A percentile compares a stretch with the other conserved stretches of the same genome.
These are phyloP conservation scores for Notodonta dromedarius DNA, from an alignment of 2,888 invertebrate genomes.

Conservation along the genomic window DNA sequence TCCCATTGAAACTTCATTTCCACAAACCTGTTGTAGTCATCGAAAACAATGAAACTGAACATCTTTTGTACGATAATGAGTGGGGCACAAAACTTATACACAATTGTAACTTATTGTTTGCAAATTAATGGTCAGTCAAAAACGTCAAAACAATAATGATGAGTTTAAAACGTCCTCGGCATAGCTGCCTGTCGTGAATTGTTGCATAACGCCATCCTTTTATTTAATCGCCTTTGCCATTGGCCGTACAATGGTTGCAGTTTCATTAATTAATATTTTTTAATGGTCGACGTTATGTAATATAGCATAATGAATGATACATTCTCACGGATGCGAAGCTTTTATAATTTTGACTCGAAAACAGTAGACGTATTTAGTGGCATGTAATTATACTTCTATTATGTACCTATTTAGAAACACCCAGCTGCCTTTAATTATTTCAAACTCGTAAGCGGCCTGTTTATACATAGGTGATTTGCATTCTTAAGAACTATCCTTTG, in stretches of 20 bases:
- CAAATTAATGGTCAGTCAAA: constrained; percentile 40
- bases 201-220: constrained; percentile 35
- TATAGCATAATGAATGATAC: neutral
- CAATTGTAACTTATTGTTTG: constrained; percentile 35
- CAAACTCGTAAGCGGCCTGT: too few relatives aligned
- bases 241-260: constrained; percentile 19
- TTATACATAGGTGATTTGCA: too few relatives aligned
- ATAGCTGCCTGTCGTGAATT: constrained; percentile 13
- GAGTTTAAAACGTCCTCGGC: constrained; percentile 17
- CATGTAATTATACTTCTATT: too few relatives aligned
- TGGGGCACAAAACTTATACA: constrained; percentile 25
- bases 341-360: neutral
- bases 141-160: constrained; percentile 41
- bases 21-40: constrained; percentile 25
- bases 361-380: too few relatives aligned
- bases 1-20: constrained; percentile 19
- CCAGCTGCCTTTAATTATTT: too few relatives aligned
- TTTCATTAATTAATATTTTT: constrained; percentile 18
- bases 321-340: constrained; percentile 1
- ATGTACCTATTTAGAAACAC: too few relatives aligned
- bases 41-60: constrained; percentile 23
- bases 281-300: constrained; percentile 18
- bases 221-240: constrained; percentile 24
- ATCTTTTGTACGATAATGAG: constrained; percentile 28
- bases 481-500: too few relatives aligned